These are phyloP conservation scores for Cryptotermes secundus DNA, from an alignment of 1,140 invertebrate species.

Conservation along the genomic window DNA sequence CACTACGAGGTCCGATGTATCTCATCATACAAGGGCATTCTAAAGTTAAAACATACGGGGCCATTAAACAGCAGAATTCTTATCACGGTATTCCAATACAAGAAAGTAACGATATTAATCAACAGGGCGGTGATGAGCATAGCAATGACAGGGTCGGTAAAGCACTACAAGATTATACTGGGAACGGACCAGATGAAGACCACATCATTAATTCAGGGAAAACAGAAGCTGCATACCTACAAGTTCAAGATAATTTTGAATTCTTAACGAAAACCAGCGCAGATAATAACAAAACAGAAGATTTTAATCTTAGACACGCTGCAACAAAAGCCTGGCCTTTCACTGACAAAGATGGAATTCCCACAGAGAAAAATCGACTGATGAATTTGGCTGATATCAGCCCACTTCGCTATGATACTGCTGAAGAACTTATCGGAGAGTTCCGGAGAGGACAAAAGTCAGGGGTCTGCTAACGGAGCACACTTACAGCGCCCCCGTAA, in stretches of 20 bases:
- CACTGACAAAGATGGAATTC: neutral
- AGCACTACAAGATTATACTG: neutral
- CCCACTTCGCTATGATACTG: neutral
- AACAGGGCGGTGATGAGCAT: neutral
- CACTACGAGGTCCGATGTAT: constrained; percentile 65
- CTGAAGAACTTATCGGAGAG: neutral
- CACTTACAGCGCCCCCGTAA: too few species aligned
- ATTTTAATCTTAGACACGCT: too few species aligned
- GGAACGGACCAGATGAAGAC: neutral
- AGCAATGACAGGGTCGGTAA: neutral
- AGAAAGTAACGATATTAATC: constrained; percentile 29
- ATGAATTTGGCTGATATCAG: neutral
- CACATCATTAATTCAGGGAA: neutral
- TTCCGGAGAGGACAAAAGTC: neutral
- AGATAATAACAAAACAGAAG: too few species aligned
- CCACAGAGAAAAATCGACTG: neutral
- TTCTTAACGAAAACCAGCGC: too few species aligned
- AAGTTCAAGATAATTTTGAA: neutral
- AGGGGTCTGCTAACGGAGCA: neutral
- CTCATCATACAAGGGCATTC: constrained; percentile 80
- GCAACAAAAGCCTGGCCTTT: neutral
- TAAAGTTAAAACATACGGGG: constrained; percentile 77
- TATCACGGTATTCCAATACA: constrained; percentile 42
- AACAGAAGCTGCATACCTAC: neutral
- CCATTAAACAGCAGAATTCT: constrained; percentile 52